A percentile compares a stretch with the other conserved stretches of the same genome.
phyloP scores from a whole-genome alignment of 2,888 invertebrate species.

The Tachina lurida region DNA sequence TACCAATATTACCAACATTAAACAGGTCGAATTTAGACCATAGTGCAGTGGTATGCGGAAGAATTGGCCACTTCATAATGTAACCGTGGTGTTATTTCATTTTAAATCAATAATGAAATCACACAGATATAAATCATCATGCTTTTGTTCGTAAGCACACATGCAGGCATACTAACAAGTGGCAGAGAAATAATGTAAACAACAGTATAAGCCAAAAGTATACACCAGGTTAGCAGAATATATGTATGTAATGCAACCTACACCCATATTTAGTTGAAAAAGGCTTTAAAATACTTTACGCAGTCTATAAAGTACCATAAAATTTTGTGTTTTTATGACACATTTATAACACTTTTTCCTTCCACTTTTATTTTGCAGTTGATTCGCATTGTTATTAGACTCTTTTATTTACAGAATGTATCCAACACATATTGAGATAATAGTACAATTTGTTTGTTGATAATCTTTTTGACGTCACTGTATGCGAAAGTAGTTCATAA shows the following conservation, averaged over 20 bases:
- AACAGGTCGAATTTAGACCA: conserved; percentile 34
- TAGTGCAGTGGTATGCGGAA: conserved; percentile 67
- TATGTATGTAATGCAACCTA: no score
- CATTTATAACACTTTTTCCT: no score
- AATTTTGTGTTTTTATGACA: no score
- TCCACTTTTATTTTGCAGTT: no score
- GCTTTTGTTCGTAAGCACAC: neutral
- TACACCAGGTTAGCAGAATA: no score
- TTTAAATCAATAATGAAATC: conserved; percentile 65
- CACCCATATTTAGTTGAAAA: no score
- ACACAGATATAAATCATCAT: conserved; percentile 6
- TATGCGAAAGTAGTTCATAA: conserved; percentile 13
- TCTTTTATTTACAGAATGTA: no score
- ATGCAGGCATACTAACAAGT: neutral
- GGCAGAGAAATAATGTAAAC: neutral
- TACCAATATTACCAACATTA: conserved; percentile 17
- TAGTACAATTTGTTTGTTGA: no score
- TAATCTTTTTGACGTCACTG: conserved; percentile 25
- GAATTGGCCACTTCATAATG: conserved; percentile 54
- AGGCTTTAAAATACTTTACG: no score
- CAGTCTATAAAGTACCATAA: no score
- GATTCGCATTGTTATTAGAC: no score
- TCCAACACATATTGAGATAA: no score
- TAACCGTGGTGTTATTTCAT: conserved; percentile 41
- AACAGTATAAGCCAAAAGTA: conserved; percentile 10